A percentile compares a stretch with the other conserved stretches of the same genome.
phyloP scores from a whole-genome alignment of 2,888 invertebrate species.

The Nycteola revayana region DNA sequence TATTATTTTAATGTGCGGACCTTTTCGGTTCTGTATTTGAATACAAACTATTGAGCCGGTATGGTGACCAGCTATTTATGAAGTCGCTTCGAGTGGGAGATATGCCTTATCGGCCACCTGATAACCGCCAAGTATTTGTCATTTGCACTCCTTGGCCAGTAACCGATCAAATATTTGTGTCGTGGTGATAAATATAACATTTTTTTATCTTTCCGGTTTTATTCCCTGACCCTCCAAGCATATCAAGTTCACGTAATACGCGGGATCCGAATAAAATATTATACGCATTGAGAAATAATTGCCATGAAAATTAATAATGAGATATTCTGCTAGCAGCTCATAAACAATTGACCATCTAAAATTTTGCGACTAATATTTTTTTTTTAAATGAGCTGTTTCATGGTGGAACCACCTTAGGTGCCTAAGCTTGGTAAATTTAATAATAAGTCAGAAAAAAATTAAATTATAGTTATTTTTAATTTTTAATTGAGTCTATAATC shows the following conservation, averaged over 20 bases:
- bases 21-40: conserved; percentile 28
- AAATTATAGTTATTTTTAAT: too few species aligned
- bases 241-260: not conserved
- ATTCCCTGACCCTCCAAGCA: conserved; percentile 33
- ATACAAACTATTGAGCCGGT: conserved; percentile 42
- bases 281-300: too few species aligned
- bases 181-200: conserved; percentile 23
- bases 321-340: too few species aligned
- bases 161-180: conserved; percentile 39
- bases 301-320: too few species aligned
- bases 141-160: conserved; percentile 54
- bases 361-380: too few species aligned
- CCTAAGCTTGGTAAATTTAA: too few species aligned
- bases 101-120: conserved; percentile 64
- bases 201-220: conserved; percentile 22
- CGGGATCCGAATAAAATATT: too few species aligned
- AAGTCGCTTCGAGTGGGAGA: conserved; percentile 53
- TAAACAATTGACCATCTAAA: too few species aligned
- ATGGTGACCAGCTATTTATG: conserved; percentile 57
- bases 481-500: too few species aligned
- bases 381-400: too few species aligned
- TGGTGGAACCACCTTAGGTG: too few species aligned
- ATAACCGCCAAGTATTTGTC: conserved; percentile 64
- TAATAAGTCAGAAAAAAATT: too few species aligned
- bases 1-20: conserved; percentile 9